phyloP scores from a whole-genome alignment of 1,140 invertebrate genomes.

The Centruroides vittatus region DNA sequence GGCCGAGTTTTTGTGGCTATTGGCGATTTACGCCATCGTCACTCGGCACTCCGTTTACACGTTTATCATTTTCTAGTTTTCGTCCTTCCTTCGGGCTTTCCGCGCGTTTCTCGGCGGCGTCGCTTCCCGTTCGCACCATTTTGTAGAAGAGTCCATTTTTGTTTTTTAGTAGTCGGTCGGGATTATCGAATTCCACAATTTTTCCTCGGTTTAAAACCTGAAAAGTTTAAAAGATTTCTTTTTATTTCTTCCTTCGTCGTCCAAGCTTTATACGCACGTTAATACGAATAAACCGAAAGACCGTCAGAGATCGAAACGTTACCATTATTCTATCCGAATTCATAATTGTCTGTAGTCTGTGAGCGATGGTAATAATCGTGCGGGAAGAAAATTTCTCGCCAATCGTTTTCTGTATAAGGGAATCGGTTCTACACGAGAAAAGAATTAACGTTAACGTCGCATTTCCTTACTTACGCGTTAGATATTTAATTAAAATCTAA shows the following conservation, averaged over 20 bases:
- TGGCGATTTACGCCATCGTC: too few species aligned
- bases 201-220: conserved; percentile 19
- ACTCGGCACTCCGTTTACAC: too few species aligned
- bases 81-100: too few species aligned
- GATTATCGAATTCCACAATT: conserved; percentile 47
- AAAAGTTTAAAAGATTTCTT: background rate
- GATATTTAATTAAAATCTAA: too few species aligned
- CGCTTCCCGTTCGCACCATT: conserved; percentile 10
- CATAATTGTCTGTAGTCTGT: conserved; percentile 36
- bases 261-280: too few species aligned
- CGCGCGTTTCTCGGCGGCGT: conserved; percentile 5
- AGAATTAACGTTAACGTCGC: too few species aligned
- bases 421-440: conserved; percentile 21
- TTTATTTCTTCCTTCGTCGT: too few species aligned
- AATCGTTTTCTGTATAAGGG: conserved; percentile 26
- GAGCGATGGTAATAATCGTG: conserved; percentile 70
- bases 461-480: too few species aligned
- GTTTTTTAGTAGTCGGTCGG: conserved; percentile 44
- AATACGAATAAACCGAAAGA: too few species aligned
- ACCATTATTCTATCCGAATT: conserved; percentile 21
- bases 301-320: too few species aligned
- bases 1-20: too few species aligned
- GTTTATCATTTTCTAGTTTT: too few species aligned
- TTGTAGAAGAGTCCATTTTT: conserved; percentile 28
- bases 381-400: conserved; percentile 43